Base-by-base conservation (phyloP, 1,140 invertebrate genomes). In the Drosophila triauraria region DNA sequence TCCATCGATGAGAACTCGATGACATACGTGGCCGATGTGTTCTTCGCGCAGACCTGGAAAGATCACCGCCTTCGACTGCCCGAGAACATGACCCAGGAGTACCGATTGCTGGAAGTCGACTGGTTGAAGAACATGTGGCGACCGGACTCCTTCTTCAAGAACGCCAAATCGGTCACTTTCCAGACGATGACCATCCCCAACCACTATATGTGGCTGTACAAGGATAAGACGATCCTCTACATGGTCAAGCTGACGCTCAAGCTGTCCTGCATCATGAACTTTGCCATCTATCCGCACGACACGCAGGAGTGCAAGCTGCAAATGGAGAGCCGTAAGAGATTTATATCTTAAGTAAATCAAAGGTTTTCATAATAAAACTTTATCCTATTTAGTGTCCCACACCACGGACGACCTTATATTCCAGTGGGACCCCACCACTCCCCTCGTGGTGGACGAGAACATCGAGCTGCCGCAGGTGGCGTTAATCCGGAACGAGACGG, bases 171-270 rank as follows among this genome's bases (percentile, higher is more conserved):
- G 9, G 97, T 98, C 0, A 98, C 97, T 4, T 98, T 98, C 90
- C 97, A 98, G 93, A 97, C 97, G 0, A 98, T 98, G 97, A 98
- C 97, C 47, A 97, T 98, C 75, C 97, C 97, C 0, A 98, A 98
- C 93, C 97, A 98, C 90, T 97, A 97, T 78, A 95, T 97, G 78
- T 97, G 97, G 97, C 93, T 97, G 12, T 97, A 97, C 92, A 97
- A 97, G 92, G 96, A 97, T 88, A 97, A 97, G 93, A 97, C 96
- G 1, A 97, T 97, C 60, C 93, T 97, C 1, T 97, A 97, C 85
- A 97, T 97, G 96, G 96, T 97, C 44, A 97, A 97, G 94, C 93
- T 98, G 63, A 98, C 97, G 0, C 90, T 98, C 30, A 96, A 95
- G 76, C 92, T 98, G 12, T 98, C 97, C 5, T 98, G 97, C 84